Evolutionary conservation across 2,888 invertebrate genomes (phyloP), one percentile per base, ranked within the genome.

Genomic region (Coleophora deauratella): DNA sequence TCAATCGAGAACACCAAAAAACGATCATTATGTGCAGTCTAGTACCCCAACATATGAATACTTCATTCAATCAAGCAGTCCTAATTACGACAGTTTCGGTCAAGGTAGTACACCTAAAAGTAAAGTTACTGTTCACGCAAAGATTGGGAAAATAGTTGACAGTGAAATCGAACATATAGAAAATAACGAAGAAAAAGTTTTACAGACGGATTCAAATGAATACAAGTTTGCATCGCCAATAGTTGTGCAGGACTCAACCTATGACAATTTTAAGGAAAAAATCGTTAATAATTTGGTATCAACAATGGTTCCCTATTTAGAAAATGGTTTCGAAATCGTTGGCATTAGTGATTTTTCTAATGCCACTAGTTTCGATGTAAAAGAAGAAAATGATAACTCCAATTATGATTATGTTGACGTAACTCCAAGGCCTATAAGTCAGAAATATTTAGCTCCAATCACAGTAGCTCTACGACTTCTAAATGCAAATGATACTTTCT

Each of bases 361-460:
- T 50, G 69, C 66, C 36, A 66, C 64, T 42, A 42, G 43, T 45
- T 62, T 41, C 42, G 52, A 66, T 14, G 48, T 49, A 6, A 34
- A 37, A 10, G 38, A 52, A 27, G 51, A 55, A 2, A 51, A 55
- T 28, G 45, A 55, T 28, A 54, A 54, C 35, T 47, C 52, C 12
- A 51, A 55, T 28, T 63, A 59, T 33, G 59, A 69, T 38, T 54
- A 51, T 12, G 65, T 88, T 9, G 64, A 85, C n/a, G 87, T 88
- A 1, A 88, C 89, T 33, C 88, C 87, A 28, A 76, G 88, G 59
- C 88, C 88, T 11, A 60, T 89, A 14, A 80, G 81, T 49, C 81
- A 85, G 30, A 87, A 85, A 34, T 88, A 88, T 59, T 70, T 90
- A 42, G 87, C 89, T 1, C 89, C 90, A 9, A 86, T 90, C 27